phyloP scores from a whole-genome alignment of 2,888 invertebrate species.

The Stictocephala bisonia region DNA sequence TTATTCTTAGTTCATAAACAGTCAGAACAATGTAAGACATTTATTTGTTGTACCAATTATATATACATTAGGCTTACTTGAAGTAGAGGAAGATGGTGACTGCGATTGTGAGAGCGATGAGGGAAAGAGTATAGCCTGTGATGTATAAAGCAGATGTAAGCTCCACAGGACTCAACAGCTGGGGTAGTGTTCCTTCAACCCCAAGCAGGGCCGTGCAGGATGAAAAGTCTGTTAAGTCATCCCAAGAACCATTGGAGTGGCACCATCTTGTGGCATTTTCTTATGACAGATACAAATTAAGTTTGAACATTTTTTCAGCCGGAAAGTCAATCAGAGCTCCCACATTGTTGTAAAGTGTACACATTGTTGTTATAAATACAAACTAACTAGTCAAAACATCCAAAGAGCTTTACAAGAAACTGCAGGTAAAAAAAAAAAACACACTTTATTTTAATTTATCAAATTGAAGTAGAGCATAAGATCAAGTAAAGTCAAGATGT shows the following conservation, averaged over 20 bases:
- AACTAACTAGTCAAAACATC: no score
- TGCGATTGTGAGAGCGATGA: conserved; percentile 83
- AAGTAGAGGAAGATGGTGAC: conserved; percentile 89
- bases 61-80: conserved; percentile 75
- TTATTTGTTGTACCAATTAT: neutral
- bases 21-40: no score
- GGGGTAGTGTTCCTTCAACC: conserved; percentile 24
- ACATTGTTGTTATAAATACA: no score
- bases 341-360: no score
- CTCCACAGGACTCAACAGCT: conserved; percentile 65
- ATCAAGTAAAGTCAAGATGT: no score
- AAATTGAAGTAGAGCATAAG: no score
- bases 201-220: conserved; percentile 72
- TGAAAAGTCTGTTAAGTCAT: conserved; percentile 80
- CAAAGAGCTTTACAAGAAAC: no score
- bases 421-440: no score
- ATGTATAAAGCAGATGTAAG: conserved; percentile 84
- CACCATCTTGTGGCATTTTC: conserved; percentile 90
- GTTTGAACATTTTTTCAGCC: no score
- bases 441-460: no score
- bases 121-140: conserved; percentile 85
- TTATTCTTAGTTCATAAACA: no score
- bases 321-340: no score
- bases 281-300: conserved; percentile 67
- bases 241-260: conserved; percentile 84